Evolutionary conservation across 1,140 invertebrate species (phyloP).

Genomic region (Phymorhynchus buccinoides): DNA sequence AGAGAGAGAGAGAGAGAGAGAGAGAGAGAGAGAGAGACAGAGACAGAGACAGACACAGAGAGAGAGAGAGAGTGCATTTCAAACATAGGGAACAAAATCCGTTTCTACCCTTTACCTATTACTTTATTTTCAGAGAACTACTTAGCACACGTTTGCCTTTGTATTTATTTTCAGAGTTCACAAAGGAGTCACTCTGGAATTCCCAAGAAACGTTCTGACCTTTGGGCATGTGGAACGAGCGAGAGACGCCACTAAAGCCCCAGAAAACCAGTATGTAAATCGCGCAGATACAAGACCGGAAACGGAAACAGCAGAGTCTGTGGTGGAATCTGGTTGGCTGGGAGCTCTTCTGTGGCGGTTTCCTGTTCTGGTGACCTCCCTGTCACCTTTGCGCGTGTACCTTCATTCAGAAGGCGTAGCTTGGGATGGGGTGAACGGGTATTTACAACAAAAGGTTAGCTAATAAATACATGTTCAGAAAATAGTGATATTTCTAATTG

Average conservation of each 20-base stretch:
- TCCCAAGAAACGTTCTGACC: not conserved
- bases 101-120: too few species aligned
- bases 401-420: conserved; percentile 46
- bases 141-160: not conserved
- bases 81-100: too few species aligned
- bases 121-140: not conserved
- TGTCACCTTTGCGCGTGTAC: conserved; percentile 48
- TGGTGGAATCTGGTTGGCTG: not conserved
- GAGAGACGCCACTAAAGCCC: not conserved
- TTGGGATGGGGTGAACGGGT: conserved; percentile 38
- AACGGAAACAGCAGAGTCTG: not conserved
- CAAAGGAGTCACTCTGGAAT: conserved; percentile 9
- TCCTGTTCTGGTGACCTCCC: conserved; percentile 48
- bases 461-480: too few species aligned
- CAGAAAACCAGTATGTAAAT: not conserved
- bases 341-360: conserved; percentile 43
- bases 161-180: not conserved
- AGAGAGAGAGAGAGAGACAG: not conserved
- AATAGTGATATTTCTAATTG: not conserved
- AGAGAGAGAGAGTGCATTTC: not conserved
- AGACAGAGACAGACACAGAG: not conserved
- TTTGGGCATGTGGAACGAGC: not conserved
- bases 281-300: not conserved
- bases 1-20: too few species aligned
- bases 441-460: conserved; percentile 39